phyloP scores from a whole-genome alignment of 2,797 vertebrate species.

The Parauchenoglanis ngamensis region DNA sequence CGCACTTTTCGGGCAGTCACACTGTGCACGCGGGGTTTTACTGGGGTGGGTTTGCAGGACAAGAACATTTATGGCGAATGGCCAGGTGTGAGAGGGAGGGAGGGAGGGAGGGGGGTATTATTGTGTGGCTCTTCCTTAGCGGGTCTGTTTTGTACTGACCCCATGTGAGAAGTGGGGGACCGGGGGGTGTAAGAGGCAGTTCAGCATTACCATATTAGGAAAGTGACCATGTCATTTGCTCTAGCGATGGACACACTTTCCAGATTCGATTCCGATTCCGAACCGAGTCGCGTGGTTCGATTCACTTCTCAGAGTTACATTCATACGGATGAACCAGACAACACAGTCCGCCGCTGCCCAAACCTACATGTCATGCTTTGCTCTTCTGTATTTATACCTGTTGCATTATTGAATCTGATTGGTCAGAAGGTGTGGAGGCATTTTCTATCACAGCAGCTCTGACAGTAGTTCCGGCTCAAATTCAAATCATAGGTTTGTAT shows the following conservation, averaged over 20 bases:
- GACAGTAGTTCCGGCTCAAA: neutral
- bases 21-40: slow-evolving; percentile 21
- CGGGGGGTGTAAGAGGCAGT: slow-evolving; percentile 52
- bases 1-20: slow-evolving; percentile 42
- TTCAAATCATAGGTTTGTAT: neutral
- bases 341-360: neutral
- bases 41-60: neutral
- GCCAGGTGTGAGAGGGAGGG: slow-evolving; percentile 46
- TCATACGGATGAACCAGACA: neutral
- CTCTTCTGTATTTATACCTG: neutral
- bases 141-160: neutral
- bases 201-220: slow-evolving; percentile 83
- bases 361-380: neutral
- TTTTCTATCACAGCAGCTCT: neutral
- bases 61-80: slow-evolving; percentile 30
- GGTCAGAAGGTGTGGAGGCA: neutral
- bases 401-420: neutral
- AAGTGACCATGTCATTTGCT: slow-evolving; percentile 77
- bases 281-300: neutral
- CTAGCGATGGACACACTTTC: slow-evolving; percentile 44
- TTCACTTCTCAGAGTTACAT: neutral
- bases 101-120: slow-evolving; percentile 3
- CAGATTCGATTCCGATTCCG: slow-evolving; percentile 9
- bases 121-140: slow-evolving; percentile 32
- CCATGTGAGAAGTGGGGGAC: slow-evolving; percentile 8